Conservation (phyloP, 2,888 invertebrate species). For the Morinoia aosen region DNA sequence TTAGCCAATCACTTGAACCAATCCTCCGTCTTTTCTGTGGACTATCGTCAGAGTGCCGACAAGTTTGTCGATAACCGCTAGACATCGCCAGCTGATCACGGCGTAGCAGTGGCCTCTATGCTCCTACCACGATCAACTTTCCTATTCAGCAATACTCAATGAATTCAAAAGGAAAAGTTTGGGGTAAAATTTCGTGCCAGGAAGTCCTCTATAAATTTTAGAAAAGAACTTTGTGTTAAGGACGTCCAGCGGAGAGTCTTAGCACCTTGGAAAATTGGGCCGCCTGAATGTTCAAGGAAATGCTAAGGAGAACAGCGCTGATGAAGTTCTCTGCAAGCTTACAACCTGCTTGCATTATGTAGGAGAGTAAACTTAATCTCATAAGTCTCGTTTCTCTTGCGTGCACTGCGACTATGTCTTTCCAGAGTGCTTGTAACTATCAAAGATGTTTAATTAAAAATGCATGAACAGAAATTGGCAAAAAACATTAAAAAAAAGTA, state of each 20-base stretch:
- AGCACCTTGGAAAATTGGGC: not conserved
- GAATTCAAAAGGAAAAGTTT: not conserved
- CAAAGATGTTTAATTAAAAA: too few species aligned
- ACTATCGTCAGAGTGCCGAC: conserved; percentile 6
- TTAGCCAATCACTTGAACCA: conserved; percentile 40
- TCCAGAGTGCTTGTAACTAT: too few species aligned
- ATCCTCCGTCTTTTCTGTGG: conserved; percentile 26
- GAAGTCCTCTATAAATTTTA: not conserved
- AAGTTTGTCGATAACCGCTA: conserved; percentile 49
- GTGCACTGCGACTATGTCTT: too few species aligned
- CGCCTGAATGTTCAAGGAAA: not conserved
- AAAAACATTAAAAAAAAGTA: too few species aligned
- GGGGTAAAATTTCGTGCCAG: not conserved
- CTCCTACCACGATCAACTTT: not conserved
- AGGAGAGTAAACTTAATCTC: too few species aligned
- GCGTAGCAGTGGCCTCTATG: not conserved
- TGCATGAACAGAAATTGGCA: too few species aligned
- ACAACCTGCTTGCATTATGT: too few species aligned
- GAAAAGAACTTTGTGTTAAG: too few species aligned
- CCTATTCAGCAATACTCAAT: conserved; percentile 1
- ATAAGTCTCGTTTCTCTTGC: too few species aligned
- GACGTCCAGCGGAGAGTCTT: not conserved
- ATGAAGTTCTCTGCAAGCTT: not conserved
- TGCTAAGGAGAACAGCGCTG: not conserved
- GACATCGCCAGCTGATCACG: conserved; percentile 1